Evolutionary conservation across 2,888 invertebrate species (phyloP), one percentile per base, ranked within the genome.

Genomic region (Dromius quadrimaculatus): DNA sequence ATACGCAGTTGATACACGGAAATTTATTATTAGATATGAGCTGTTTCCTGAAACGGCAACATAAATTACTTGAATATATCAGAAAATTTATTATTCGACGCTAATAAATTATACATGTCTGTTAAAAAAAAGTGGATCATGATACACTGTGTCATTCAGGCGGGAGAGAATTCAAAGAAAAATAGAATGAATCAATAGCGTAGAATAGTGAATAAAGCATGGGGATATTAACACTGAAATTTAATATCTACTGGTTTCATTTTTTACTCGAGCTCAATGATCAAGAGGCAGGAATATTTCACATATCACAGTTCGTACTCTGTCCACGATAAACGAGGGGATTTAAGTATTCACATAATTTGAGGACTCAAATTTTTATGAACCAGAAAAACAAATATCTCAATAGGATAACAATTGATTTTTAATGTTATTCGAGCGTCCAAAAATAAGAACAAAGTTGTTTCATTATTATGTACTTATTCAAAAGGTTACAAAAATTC

Each of bases 111-210:
- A n/a, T 23, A 28, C 50, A 13, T 54, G 28, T 54, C 28, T 54
- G 50, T 54, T 54, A n/a, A n/a, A 28, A 54, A 54, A 41, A 54
- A 15, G 50, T 54, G 28, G 28, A 54, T 54, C 50, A 54, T 54
- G 50, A 54, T 54, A 54, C 50, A 54, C 13, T 9, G 28, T 23
- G 23, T 15, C 50, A 54, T n/a, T n/a, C n/a, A n/a, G n/a, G n/a
- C 13, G 50, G 13, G 9, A 45, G n/a, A 6, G 45, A 45, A 54
- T 54, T 28, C 22, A 47, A 47, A 47, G 47, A 47, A 47, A 47
- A 11, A 20, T 20, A 9, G 22, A n/a, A 47, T 47, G 23, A 47
- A 47, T 47, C 47, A 5, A 5, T 28, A 28, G 8, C 28, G 3
- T 3, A 3, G 8, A 28, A 28, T 28, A 28, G 4, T 8, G 3